Conservation (phyloP, 2,113 vertebrate genomes). For the Lophochroa leadbeateri region DNA sequence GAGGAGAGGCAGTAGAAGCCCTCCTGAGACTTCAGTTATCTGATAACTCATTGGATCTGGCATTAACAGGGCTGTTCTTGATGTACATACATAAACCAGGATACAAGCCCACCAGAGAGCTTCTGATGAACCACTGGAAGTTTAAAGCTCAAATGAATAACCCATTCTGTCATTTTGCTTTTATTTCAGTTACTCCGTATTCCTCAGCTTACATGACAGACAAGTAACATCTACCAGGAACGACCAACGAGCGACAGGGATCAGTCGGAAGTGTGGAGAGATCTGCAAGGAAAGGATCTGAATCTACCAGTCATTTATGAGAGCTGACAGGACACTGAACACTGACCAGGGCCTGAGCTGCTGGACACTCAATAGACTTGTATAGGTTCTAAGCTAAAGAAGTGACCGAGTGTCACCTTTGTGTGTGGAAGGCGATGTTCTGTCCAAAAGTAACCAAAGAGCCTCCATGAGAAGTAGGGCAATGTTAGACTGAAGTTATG, state of each 20-base stretch:
- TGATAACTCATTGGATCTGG: background rate
- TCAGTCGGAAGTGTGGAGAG: background rate
- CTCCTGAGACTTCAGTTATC: background rate
- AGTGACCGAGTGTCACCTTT: background rate
- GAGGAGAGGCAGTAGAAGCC: background rate
- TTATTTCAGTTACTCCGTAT: background rate
- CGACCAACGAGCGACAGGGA: background rate
- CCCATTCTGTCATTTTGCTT: background rate
- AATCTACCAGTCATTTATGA: rapidly evolving
- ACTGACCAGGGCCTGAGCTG: background rate
- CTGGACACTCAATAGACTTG: no score
- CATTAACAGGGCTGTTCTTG: background rate
- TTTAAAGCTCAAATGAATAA: background rate
- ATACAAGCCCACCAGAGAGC: background rate
- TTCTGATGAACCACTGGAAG: background rate
- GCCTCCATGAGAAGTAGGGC: background rate
- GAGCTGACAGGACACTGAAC: background rate
- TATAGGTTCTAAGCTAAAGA: background rate
- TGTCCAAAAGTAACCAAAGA: background rate
- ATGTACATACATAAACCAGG: background rate
- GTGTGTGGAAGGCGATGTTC: background rate
- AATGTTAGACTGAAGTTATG: background rate
- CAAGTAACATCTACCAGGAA: background rate
- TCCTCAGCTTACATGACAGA: background rate
- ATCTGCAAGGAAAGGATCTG: background rate